Evolutionary conservation across 1,140 invertebrate genomes (phyloP).

Genomic region (Tribolium madens): DNA sequence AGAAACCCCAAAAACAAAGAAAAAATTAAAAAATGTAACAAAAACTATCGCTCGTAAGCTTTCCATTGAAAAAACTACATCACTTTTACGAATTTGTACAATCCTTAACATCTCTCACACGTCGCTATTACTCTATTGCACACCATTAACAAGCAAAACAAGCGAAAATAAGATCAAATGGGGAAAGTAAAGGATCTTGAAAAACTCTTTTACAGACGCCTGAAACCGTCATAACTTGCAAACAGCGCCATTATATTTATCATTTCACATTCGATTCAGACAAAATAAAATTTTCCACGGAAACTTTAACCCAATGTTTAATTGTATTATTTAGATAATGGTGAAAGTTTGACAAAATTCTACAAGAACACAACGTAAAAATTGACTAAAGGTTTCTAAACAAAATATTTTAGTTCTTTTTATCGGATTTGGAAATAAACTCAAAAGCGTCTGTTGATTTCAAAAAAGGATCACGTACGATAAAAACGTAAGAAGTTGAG

Average conservation of each 20-base stretch:
- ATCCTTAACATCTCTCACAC: background rate
- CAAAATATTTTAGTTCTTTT: too few species aligned
- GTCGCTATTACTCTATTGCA: background rate
- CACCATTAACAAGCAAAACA: conserved; percentile 8
- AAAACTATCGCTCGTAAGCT: background rate
- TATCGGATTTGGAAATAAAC: background rate
- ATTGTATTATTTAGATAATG: too few species aligned
- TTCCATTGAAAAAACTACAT: background rate
- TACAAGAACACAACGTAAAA: too few species aligned
- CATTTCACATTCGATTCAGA: background rate
- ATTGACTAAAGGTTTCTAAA: too few species aligned
- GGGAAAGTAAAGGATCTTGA: background rate
- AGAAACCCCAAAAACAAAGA: background rate
- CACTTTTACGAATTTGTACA: background rate
- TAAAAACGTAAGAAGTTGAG: background rate
- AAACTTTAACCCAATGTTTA: too few species aligned
- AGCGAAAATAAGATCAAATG: background rate
- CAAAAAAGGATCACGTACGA: conserved; percentile 4
- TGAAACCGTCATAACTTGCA: background rate
- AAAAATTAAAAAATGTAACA: background rate
- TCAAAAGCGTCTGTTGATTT: conserved; percentile 1
- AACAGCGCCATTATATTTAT: background rate
- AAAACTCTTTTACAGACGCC: background rate
- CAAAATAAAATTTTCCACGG: too few species aligned
- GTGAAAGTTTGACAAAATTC: too few species aligned